A percentile compares a stretch with the other conserved stretches of the same genome.
Evolutionary conservation across 2,797 vertebrate species (phyloP).

Genomic region (Sebastes steindachneri): DNA sequence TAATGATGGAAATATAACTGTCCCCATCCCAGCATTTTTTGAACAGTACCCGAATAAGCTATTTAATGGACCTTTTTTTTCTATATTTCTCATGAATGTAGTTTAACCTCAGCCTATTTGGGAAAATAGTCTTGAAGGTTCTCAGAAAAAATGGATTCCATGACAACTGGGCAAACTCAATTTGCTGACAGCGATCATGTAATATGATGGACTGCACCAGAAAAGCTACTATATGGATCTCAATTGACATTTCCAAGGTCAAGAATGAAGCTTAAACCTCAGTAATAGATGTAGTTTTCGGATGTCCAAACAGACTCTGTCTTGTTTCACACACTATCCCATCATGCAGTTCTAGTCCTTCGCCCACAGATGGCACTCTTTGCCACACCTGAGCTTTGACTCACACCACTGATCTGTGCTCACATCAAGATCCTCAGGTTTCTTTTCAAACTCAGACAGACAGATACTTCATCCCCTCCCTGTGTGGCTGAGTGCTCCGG

Average conservation of each 20-base stretch:
- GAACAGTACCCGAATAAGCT: not conserved
- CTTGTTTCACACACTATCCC: not conserved
- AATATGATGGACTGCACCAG: not conserved
- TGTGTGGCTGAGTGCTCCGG: slow-evolving; percentile 21
- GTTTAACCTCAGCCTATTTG: not conserved
- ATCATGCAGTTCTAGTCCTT: slow-evolving; percentile 21
- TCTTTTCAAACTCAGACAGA: slow-evolving; percentile 43
- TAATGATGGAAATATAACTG: not conserved
- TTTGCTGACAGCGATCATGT: not conserved
- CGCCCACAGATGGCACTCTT: slow-evolving; percentile 73
- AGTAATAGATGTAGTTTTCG: not conserved
- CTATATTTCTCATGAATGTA: not conserved
- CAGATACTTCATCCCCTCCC: slow-evolving; percentile 33
- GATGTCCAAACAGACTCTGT: not conserved
- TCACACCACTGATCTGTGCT: slow-evolving; percentile 55
- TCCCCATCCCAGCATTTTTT: not conserved
- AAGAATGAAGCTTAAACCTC: not conserved
- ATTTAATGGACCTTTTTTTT: not conserved
- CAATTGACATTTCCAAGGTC: not conserved
- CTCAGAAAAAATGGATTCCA: not conserved
- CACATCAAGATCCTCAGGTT: slow-evolving; percentile 58
- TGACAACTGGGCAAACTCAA: not conserved
- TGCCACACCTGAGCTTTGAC: slow-evolving; percentile 62
- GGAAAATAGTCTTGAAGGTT: not conserved
- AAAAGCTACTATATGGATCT: not conserved